Base-by-base conservation (phyloP, 1,140 invertebrate species). In the Homalodisca vitripennis region DNA sequence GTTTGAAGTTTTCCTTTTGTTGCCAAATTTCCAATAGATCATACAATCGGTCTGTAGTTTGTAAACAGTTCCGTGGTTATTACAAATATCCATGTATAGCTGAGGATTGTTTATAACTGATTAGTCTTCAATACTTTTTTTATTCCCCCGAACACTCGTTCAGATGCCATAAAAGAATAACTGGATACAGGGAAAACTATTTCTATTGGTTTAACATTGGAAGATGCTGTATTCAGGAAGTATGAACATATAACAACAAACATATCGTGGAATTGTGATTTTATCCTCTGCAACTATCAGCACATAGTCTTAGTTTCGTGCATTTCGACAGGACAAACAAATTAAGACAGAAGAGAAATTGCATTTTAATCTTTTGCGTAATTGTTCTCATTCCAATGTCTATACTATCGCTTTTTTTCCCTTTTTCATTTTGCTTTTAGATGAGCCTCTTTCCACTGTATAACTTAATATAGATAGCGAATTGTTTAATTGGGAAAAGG, bases 391-490 rank as follows among this genome's bases (percentile, higher is more conserved):
- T n/a, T n/a, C n/a, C n/a, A n/a, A n/a, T n/a, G n/a, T n/a, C n/a
- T n/a, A n/a, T n/a, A n/a, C n/a, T 55, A n/a, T 12, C 20, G 24
- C 27, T 66, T 24, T 69, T 69, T 32, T 64, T 20, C 46, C 20
- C 32, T n/a, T n/a, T 31, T n/a, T 67, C 48, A 46, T 31, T 27
- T 47, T 67, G 17, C 29, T 24, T 26, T 31, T 67, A 24, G 68
- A 67, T 29, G 48, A 24, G 24, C 60, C 20, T 29, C n/a, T n/a
- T n/a, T n/a, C 20, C 29, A 70, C 51, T 31, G 69, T 70, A 22
- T 70, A 70, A 70, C 70, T 70, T 31, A 55, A 70, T n/a, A n/a
- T n/a, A n/a, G n/a, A n/a, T n/a, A n/a, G n/a, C n/a, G n/a, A n/a
- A n/a, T n/a, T n/a, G n/a, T n/a, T n/a, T n/a, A n/a, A n/a, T n/a